Base-by-base conservation (phyloP, 2,888 invertebrate genomes). In the Metalampra italica region DNA sequence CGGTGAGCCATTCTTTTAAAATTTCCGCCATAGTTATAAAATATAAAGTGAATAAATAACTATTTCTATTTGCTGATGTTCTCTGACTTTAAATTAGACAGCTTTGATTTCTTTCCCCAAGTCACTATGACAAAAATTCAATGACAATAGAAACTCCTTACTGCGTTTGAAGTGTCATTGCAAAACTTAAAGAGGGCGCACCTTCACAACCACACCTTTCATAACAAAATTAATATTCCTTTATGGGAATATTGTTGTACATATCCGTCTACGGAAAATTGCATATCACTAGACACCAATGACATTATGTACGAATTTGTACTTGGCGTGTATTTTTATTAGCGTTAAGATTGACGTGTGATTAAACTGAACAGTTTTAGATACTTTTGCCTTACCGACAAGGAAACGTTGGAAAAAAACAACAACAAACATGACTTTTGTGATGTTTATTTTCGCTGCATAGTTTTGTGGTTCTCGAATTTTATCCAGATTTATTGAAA, bases 1-100 rank as follows among this genome's bases (percentile, higher is more conserved):
- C 85, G 32, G 90, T 82, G 15, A 93, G 65, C 93, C 93, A 93
- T 64, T 88, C 86, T 66, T 90, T 88, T 56, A 93, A 75, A 64
- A 92, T 83, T 69, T 91, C 91, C 51, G 90, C 88, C 92, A 92
- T 93, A 49, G 8, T 46, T 15, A 15, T 8, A 14, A 32, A 43
- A n/a, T 3, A n/a, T n/a, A 40, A 9, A 12, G 15, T 8, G 22
- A 7, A 40, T 15, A 9, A 39, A 9, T 40, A 15, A 40, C 9
- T 22, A 40, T 40, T 15, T 9, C 7, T 12, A 1, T 12, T 15
- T 4, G 8, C 8, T 14, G 9, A 7, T 14, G 9, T 40, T 40
- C n/a, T 22, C 22, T 22, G 22, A 22, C 22, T 22, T 22, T 22
- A 22, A 22, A 38, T 38, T 32, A 7, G 8, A 9, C 32, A 32